Base-by-base conservation (phyloP, 1,140 invertebrate genomes). In the Solen grandis region DNA sequence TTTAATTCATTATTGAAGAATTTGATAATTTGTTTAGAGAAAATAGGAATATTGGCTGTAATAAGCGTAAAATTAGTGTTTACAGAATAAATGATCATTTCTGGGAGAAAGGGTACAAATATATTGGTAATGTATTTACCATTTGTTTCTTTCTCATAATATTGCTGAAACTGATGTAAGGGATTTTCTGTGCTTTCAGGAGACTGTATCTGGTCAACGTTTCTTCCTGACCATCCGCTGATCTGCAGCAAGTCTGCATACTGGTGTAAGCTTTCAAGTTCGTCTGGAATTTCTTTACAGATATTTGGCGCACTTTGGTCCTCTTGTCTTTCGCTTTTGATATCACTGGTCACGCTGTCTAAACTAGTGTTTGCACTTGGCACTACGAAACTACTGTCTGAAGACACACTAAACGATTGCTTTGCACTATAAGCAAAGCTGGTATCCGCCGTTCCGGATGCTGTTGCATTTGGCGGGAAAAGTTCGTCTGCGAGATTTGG, bases 241-340 rank as follows among this genome's bases (percentile, higher is more conserved):
- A 78, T 38, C 46, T 78, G 75, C 2, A 78, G 68, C 2, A 78
- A 38, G n/a, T 78, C 75, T 36, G 75, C 65, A 60, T 68, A 78
- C 16, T 78, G 31, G 22, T 73, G 54, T 14, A 73, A 13, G 55
- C 60, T 57, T 41, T 73, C 70, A 38, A 59, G 57, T 4, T 59
- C 31, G n/a, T 73, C 19, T 46, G 41, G 19, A 10, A 46, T 19
- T 10, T 46, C 41, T 19, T 8, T 10, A 19, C 41, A 46, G 19
- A 10, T 19, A 46, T 19, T 46, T 46, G 41, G 19, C 41, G 19
- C 41, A 46, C 41, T 46, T n/a, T n/a, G n/a, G n/a, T n/a, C n/a
- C n/a, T n/a, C n/a, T n/a, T n/a, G n/a, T n/a, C n/a, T n/a, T n/a
- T n/a, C n/a, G n/a, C n/a, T n/a, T n/a, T n/a, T n/a, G n/a, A n/a